phyloP scores from a whole-genome alignment of 1,140 invertebrate species.

The Lepidurus couesii region DNA sequence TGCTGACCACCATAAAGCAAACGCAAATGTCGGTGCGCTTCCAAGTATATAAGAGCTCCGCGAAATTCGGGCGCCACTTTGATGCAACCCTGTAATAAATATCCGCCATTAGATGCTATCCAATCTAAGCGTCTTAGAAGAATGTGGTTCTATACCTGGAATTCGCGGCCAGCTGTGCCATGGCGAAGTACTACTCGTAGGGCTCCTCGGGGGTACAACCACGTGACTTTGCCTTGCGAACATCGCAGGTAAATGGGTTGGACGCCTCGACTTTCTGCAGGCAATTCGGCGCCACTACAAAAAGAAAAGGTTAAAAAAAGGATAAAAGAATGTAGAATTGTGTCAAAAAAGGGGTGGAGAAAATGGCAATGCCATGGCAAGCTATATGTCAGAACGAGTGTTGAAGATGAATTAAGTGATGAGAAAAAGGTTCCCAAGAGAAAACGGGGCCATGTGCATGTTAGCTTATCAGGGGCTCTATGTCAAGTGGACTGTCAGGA shows the following conservation, averaged over 20 bases:
- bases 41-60: conserved; percentile 62
- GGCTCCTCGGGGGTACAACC: conserved; percentile 69
- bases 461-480: not conserved
- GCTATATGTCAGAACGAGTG: not conserved
- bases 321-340: not conserved
- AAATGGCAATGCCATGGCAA: conserved; percentile 14
- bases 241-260: conserved; percentile 71
- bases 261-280: conserved; percentile 53
- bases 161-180: conserved; percentile 48
- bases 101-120: conserved; percentile 12
- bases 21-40: conserved; percentile 57
- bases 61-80: conserved; percentile 49
- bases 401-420: not conserved
- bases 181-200: conserved; percentile 60
- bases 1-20: conserved; percentile 58
- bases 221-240: conserved; percentile 60
- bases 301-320: not conserved
- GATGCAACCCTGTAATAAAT: conserved; percentile 52
- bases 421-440: not conserved
- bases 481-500: conserved; percentile 10
- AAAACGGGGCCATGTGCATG: conserved; percentile 1
- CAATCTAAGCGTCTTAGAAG: not conserved
- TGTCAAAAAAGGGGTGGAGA: not conserved
- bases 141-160: conserved; percentile 44
- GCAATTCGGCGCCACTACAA: conserved; percentile 23